Conservation (phyloP, 2,113 vertebrate species). For the Tetrao urogallus region DNA sequence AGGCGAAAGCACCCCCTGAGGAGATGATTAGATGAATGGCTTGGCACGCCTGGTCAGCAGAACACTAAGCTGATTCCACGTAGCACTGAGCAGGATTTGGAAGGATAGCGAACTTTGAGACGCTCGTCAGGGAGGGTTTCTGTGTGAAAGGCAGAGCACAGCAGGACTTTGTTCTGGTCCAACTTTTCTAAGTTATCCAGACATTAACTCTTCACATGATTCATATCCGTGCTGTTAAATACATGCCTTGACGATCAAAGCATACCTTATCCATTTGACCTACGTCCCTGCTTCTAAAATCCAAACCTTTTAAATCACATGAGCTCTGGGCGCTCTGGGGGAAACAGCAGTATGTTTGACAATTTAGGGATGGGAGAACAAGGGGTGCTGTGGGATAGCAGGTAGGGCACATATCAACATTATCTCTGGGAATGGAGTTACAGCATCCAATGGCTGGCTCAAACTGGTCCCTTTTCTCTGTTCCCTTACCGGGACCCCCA, state of each 20-base stretch:
- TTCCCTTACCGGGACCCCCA: neutral
- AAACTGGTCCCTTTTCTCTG: neutral
- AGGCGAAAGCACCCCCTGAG: neutral
- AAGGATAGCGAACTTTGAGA: slow-evolving; percentile 30
- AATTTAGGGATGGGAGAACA: neutral
- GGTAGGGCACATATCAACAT: neutral
- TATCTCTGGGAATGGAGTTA: neutral
- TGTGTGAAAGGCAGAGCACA: neutral
- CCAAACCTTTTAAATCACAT: neutral
- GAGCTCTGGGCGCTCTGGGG: neutral
- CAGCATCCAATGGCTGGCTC: neutral
- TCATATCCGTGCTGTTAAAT: neutral
- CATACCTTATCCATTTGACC: neutral
- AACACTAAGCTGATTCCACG: neutral
- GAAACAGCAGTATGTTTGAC: neutral
- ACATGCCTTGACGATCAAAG: neutral
- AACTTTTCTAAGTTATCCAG: neutral
- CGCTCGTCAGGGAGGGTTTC: neutral
- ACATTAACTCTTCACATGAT: neutral
- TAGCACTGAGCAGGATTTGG: neutral
- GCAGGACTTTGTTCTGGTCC: slow-evolving; percentile 38
- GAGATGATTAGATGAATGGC: neutral
- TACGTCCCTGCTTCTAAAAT: neutral
- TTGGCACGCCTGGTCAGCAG: neutral
- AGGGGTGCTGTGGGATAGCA: neutral